Evolutionary conservation across 2,797 vertebrate species (phyloP), one percentile per base, ranked within the genome.

Genomic region (Hemitrygon akajei): DNA sequence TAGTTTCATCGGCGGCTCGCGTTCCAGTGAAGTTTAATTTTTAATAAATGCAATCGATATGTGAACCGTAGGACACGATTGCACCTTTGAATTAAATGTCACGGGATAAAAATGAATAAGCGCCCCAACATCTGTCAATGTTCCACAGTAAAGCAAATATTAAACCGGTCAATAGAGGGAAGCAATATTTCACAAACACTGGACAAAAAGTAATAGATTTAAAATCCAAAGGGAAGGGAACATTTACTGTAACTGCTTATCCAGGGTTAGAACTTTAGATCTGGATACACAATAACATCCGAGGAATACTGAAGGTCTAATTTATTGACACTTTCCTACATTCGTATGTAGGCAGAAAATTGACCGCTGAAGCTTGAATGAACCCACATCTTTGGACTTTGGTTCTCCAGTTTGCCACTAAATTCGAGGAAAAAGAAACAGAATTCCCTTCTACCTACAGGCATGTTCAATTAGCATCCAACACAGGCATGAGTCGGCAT

Each of bases 11-110:
- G 10, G 66, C 34, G n/a, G 20, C 25, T 75, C 91, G 47, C 71
- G n/a, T 93, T 76, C 91, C 91, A 93, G 40, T 56, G 37, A 47
- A 93, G 76, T 76, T 93, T 93, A 93, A 93, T 93, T 93, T 93
- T 93, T 93, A 93, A 93, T 93, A 93, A 30, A 56, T 40, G 10
- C 18, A 56, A 93, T 93, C 91, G 76, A 58, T 73, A 40, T 18
- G 71, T 30, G 91, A 93, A 76, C 91, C 30, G 91, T 58, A 9
- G 91, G 69, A 47, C 37, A 92, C 71, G 91, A 75, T 92, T 40
- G 69, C 47, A 56, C 34, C 91, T 93, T 93, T 93, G 91, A 93
- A 75, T 93, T 93, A 93, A 93, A 93, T 76, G 69, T 76, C 91
- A 93, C 5, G 27, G 71, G 18, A 2, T n/a, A 76, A 93, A 93